Evolutionary conservation across 2,888 invertebrate genomes (phyloP).

Genomic region (Lithophane leautieri): DNA sequence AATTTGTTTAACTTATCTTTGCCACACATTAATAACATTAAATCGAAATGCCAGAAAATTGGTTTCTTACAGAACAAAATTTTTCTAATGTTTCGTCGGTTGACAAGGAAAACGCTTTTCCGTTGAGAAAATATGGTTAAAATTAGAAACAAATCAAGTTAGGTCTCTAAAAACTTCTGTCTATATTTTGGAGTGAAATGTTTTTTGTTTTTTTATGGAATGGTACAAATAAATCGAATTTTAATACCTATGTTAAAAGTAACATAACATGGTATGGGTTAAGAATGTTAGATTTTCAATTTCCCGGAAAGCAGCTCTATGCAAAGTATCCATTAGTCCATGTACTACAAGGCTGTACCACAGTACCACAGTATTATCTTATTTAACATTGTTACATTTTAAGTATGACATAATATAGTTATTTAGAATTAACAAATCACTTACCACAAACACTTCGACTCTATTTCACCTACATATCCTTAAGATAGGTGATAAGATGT

Average conservation of each 20-base stretch:
- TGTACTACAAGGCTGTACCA: background rate
- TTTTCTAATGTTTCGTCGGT: background rate
- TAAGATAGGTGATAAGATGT: too few relatives aligned
- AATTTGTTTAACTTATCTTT: slow-evolving; percentile 21
- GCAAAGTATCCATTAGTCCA: background rate
- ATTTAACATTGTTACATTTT: background rate
- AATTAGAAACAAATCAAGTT: background rate
- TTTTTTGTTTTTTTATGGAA: background rate
- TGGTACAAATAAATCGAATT: background rate
- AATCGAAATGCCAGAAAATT: background rate
- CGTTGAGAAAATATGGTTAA: background rate
- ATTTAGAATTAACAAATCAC: background rate
- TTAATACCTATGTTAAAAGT: background rate
- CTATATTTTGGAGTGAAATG: background rate
- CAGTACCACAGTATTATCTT: background rate
- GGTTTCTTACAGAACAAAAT: background rate
- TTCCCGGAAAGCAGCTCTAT: background rate
- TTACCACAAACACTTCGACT: background rate
- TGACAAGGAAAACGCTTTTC: background rate
- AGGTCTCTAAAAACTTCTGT: background rate
- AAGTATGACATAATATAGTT: background rate
- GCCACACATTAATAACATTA: background rate
- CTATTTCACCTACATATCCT: too few relatives aligned
- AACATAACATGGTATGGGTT: background rate
- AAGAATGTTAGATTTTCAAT: background rate